Conservation (phyloP, 2,888 invertebrate species). For the Agrotis clavis region DNA sequence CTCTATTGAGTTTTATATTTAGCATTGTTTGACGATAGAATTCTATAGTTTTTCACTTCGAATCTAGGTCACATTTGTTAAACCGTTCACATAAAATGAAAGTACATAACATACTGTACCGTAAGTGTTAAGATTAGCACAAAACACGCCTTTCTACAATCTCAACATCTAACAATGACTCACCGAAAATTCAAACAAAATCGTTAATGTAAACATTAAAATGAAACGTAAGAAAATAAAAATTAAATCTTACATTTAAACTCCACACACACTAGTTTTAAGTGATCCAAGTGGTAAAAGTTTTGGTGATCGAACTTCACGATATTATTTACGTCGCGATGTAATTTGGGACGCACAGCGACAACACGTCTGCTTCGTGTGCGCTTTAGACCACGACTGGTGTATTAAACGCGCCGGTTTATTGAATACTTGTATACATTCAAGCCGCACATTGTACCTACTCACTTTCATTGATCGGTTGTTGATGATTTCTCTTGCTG, state of each 20-base stretch:
- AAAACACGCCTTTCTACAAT: constrained; percentile 21
- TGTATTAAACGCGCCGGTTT: constrained; percentile 13
- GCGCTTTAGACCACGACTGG: constrained; percentile 37
- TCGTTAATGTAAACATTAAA: not conserved
- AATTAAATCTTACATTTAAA: constrained; percentile 50
- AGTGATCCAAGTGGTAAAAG: constrained; percentile 20
- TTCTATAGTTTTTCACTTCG: not conserved
- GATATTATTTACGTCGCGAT: constrained; percentile 57
- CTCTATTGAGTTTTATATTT: not conserved
- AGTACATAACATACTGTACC: constrained; percentile 16
- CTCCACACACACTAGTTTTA: constrained; percentile 30
- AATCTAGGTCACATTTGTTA: constrained; percentile 38
- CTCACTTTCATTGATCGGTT: constrained; percentile 43
- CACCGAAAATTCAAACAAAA: constrained; percentile 17
- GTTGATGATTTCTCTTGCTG: constrained; percentile 25
- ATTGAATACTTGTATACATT: constrained; percentile 1
- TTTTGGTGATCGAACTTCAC: constrained; percentile 44
- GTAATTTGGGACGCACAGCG: constrained; percentile 28
- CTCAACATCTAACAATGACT: constrained; percentile 17
- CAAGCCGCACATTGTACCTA: not conserved
- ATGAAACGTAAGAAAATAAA: not conserved
- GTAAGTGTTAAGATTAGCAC: constrained; percentile 11
- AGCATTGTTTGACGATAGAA: not conserved
- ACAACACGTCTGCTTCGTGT: constrained; percentile 10
- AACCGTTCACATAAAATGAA: constrained; percentile 26